Conservation (phyloP, 2,888 invertebrate species). For the Minunthozetes semirufus region DNA sequence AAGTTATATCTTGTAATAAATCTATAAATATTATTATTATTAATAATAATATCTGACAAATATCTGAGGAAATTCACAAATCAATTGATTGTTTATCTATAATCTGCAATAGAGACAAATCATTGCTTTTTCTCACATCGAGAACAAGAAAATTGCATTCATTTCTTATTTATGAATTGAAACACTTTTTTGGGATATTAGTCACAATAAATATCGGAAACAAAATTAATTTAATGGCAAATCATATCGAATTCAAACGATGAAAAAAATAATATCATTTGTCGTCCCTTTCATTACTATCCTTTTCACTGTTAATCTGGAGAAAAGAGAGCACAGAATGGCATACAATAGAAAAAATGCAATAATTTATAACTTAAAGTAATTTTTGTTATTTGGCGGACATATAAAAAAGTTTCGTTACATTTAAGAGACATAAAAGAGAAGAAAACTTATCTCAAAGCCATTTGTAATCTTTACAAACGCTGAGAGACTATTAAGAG, state of each 20-base stretch:
- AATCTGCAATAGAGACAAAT: too few relatives aligned
- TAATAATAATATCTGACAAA: neutral
- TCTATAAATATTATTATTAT: neutral
- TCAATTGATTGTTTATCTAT: neutral
- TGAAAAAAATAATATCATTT: neutral
- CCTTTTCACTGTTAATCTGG: neutral
- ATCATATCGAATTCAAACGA: neutral
- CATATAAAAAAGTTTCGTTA: neutral
- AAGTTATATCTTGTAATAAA: neutral
- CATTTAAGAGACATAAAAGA: neutral
- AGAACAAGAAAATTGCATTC: neutral
- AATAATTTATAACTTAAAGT: neutral
- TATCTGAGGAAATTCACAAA: neutral
- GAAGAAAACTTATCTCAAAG: slow-evolving; percentile 1
- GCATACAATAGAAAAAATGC: neutral
- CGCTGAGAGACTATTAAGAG: neutral
- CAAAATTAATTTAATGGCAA: neutral
- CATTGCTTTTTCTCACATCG: too few relatives aligned
- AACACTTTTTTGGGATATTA: neutral
- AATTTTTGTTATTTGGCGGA: neutral
- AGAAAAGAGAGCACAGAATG: neutral
- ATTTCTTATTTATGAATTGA: neutral
- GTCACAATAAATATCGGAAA: neutral
- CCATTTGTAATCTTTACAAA: neutral
- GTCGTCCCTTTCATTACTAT: neutral